Evolutionary conservation across 2,113 vertebrate genomes (phyloP).

Genomic region (Mustela nigripes): DNA sequence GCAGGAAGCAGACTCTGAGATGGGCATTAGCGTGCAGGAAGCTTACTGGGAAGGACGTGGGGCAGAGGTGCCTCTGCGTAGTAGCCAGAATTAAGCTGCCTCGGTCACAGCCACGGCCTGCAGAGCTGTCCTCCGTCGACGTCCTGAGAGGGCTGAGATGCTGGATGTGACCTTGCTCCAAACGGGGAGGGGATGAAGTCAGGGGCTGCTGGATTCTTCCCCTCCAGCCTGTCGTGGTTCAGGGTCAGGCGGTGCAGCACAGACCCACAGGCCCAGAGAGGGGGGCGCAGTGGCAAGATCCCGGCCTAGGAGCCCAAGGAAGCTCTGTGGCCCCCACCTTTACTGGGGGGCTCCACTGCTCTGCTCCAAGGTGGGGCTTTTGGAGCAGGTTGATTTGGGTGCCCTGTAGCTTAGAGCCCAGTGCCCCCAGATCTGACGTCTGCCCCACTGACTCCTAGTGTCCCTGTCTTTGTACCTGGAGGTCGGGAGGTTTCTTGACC

Average conservation of each 20-base stretch:
- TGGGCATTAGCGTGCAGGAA: background rate
- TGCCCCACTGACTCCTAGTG: background rate
- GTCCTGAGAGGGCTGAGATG: background rate
- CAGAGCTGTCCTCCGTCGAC: background rate
- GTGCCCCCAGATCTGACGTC: fast-evolving
- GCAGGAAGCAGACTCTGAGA: background rate
- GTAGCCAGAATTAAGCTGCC: background rate
- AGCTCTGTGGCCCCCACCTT: background rate
- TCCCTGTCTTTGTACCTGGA: background rate
- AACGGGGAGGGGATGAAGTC: fast-evolving
- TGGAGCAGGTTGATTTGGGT: background rate
- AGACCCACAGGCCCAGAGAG: fast-evolving
- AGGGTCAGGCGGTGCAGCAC: background rate
- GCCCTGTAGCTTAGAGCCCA: too few species aligned
- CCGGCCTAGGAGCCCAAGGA: background rate
- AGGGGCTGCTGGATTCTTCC: background rate
- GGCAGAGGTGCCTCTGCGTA: fast-evolving
- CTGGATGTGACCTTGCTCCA: background rate
- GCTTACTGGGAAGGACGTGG: fast-evolving
- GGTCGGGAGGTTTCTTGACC: background rate
- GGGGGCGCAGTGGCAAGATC: background rate
- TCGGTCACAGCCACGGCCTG: background rate
- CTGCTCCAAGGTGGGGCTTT: background rate
- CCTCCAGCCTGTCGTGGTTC: background rate
- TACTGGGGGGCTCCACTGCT: background rate